Evolutionary conservation across 2,888 invertebrate genomes (phyloP).

Genomic region (Limnephilus auricula): DNA sequence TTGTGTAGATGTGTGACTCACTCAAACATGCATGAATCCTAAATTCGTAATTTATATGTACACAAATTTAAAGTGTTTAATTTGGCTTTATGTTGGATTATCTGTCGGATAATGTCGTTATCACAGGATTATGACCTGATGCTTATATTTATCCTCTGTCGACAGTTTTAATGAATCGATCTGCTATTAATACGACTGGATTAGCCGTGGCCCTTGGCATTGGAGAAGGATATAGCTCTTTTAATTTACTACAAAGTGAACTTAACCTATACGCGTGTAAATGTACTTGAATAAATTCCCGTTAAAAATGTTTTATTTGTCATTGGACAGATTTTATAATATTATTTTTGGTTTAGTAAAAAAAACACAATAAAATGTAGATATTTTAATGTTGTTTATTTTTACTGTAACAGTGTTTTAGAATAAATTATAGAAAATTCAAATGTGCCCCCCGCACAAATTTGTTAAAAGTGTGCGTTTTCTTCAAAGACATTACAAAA

Average conservation of each 20-base stretch:
- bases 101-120: background rate
- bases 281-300: background rate
- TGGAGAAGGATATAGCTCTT: background rate
- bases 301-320: background rate
- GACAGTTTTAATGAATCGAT: background rate
- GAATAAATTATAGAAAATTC: background rate
- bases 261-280: background rate
- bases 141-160: background rate
- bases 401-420: background rate
- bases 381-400: background rate
- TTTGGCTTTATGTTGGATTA: background rate
- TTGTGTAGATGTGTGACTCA: background rate
- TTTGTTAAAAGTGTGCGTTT: too few species aligned
- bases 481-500: too few species aligned
- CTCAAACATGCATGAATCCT: background rate
- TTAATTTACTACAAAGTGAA: background rate
- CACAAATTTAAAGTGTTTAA: background rate
- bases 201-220: background rate
- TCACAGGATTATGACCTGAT: background rate
- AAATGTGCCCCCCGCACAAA: too few species aligned
- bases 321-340: background rate
- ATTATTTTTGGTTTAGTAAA: background rate
- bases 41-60: background rate
- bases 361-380: background rate
- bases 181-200: background rate